Percentiles rank a stretch among this genome's conserved stretches.
These are phyloP conservation scores for Helicoverpa assulta DNA, from an alignment of 2,888 invertebrate genomes.

Conservation along the genomic window DNA sequence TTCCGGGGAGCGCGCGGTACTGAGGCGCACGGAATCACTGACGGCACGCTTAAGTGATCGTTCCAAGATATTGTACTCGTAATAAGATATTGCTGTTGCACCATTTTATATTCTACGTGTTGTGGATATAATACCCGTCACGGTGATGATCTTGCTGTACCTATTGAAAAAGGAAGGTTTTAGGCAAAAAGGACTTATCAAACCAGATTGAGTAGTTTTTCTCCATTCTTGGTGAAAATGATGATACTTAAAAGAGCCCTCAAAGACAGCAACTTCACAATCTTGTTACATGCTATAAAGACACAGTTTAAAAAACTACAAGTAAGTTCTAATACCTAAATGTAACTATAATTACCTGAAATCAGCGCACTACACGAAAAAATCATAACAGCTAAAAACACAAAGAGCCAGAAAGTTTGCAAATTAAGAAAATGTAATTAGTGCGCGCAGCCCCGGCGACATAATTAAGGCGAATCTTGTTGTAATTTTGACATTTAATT, in stretches of 20 bases:
- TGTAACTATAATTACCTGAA: neutral
- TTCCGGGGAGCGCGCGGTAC: conserved; percentile 40
- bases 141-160: neutral
- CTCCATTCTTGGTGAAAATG: no score
- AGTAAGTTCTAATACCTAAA: neutral
- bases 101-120: neutral
- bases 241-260: no score
- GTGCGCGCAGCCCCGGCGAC: conserved; percentile 76
- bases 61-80: conserved; percentile 37
- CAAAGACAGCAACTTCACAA: no score
- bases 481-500: conserved; percentile 90
- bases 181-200: no score
- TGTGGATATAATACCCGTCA: neutral
- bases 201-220: neutral
- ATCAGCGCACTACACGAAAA: conserved; percentile 38
- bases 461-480: conserved; percentile 89
- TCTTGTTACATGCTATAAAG: no score
- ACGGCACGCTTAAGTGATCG: conserved; percentile 43
- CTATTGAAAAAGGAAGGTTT: neutral
- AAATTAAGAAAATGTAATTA: conserved; percentile 90
- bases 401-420: conserved; percentile 79
- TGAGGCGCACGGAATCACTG: conserved; percentile 36
- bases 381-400: conserved; percentile 39
- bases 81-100: conserved; percentile 19
- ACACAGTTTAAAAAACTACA: neutral